These are phyloP conservation scores for Aphaenogaster ashmeadi DNA, from an alignment of 1,140 invertebrate genomes.

Conservation along the genomic window DNA sequence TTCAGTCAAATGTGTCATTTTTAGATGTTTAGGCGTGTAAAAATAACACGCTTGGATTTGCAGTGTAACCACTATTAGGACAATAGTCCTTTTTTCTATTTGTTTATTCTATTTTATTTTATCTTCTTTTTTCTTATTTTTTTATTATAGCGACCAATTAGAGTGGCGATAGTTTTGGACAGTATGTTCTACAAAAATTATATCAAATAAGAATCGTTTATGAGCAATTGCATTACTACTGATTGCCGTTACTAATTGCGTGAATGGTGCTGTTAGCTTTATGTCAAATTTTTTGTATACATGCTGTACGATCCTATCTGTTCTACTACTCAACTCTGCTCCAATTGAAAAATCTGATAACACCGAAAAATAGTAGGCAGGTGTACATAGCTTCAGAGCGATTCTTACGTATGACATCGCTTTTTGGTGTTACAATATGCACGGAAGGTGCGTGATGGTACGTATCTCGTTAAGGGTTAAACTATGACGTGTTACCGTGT, in stretches of 20 bases:
- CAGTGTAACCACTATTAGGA: background rate
- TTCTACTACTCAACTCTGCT: background rate
- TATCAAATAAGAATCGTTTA: background rate
- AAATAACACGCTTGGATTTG: no score
- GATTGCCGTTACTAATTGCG: constrained; percentile 17
- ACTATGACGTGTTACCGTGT: constrained; percentile 66
- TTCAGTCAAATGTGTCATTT: no score
- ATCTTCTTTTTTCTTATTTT: background rate
- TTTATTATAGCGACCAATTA: background rate
- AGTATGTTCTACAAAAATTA: background rate
- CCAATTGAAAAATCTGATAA: constrained; percentile 55
- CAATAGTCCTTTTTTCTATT: background rate
- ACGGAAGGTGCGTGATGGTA: constrained; percentile 53
- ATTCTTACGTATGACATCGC: background rate
- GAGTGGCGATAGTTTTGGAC: background rate
- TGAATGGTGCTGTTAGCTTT: constrained; percentile 2
- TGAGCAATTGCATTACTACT: background rate
- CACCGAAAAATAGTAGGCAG: constrained; percentile 18
- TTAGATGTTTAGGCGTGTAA: no score
- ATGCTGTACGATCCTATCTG: background rate
- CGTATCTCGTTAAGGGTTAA: constrained; percentile 62
- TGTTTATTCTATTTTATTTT: background rate
- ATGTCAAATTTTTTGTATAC: background rate
- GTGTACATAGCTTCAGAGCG: constrained; percentile 3
- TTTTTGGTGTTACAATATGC: constrained; percentile 18